A percentile compares a stretch with the other conserved stretches of the same genome.
Evolutionary conservation across 2,888 invertebrate species (phyloP).

Genomic region (Eupithecia pulchellata): DNA sequence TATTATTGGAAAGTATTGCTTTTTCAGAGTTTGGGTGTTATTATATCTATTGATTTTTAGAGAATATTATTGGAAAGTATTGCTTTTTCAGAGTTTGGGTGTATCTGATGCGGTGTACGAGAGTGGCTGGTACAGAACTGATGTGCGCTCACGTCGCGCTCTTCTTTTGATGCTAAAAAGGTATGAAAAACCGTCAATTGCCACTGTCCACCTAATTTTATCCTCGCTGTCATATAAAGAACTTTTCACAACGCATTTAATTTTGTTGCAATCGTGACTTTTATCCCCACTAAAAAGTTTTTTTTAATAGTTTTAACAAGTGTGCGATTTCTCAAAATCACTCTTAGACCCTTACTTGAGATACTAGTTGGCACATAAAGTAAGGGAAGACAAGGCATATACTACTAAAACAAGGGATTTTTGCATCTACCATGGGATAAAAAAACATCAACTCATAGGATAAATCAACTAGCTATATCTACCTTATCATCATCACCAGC

Average conservation of each 20-base stretch:
- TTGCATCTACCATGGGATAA: not conserved
- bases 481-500: too few species aligned
- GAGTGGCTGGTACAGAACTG: slow-evolving; percentile 68
- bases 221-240: not conserved
- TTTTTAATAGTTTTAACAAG: too few species aligned
- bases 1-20: not conserved
- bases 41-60: not conserved
- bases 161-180: slow-evolving; percentile 67
- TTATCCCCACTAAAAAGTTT: too few species aligned
- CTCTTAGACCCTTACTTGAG: too few species aligned
- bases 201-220: not conserved
- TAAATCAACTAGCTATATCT: not conserved
- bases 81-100: slow-evolving; percentile 62
- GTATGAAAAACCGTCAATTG: slow-evolving; percentile 46
- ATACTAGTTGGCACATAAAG: too few species aligned
- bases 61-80: not conserved
- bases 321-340: too few species aligned
- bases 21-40: slow-evolving; percentile 62
- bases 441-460: not conserved
- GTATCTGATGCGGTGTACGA: slow-evolving; percentile 71
- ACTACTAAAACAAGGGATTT: too few species aligned
- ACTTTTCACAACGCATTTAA: too few species aligned
- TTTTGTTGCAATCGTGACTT: not conserved
- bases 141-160: slow-evolving; percentile 61
- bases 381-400: too few species aligned